These are phyloP conservation scores for Drusus annulatus DNA, from an alignment of 1,140 invertebrate species.

Conservation along the genomic window DNA sequence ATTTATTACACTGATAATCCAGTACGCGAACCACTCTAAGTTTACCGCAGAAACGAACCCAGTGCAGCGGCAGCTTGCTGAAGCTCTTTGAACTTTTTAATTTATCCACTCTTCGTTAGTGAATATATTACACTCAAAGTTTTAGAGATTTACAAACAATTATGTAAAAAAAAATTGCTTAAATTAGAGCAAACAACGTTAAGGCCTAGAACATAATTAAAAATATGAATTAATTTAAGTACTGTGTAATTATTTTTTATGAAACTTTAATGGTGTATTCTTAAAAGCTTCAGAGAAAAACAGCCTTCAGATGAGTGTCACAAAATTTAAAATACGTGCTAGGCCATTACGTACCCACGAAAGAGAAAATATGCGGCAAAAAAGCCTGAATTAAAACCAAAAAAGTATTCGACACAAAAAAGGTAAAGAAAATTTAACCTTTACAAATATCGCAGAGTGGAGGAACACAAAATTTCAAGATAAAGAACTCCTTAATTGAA, in stretches of 20 bases:
- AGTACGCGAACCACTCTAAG: constrained; percentile 37
- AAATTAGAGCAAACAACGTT: not conserved
- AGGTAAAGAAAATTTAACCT: constrained; percentile 27
- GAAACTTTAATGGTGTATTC: too few species aligned
- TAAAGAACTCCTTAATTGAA: constrained; percentile 49
- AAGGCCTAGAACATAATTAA: too few species aligned
- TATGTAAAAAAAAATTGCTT: not conserved
- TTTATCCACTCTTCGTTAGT: constrained; percentile 54
- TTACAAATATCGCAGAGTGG: not conserved
- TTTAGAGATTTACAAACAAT: not conserved
- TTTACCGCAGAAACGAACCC: constrained; percentile 49
- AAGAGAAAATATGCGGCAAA: not conserved
- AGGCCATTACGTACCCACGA: not conserved
- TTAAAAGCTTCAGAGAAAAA: too few species aligned
- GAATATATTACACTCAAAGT: constrained; percentile 46
- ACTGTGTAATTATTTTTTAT: too few species aligned
- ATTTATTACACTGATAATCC: constrained; percentile 59
- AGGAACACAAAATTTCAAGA: constrained; percentile 21
- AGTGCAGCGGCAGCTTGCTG: constrained; percentile 18
- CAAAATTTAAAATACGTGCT: not conserved
- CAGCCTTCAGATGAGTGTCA: too few species aligned
- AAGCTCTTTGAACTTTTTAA: constrained; percentile 56
- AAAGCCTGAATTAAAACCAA: not conserved
- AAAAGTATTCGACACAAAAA: constrained; percentile 14
- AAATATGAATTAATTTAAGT: too few species aligned